phyloP scores from a whole-genome alignment of 2,797 vertebrate species.

The Scleropages formosus region DNA sequence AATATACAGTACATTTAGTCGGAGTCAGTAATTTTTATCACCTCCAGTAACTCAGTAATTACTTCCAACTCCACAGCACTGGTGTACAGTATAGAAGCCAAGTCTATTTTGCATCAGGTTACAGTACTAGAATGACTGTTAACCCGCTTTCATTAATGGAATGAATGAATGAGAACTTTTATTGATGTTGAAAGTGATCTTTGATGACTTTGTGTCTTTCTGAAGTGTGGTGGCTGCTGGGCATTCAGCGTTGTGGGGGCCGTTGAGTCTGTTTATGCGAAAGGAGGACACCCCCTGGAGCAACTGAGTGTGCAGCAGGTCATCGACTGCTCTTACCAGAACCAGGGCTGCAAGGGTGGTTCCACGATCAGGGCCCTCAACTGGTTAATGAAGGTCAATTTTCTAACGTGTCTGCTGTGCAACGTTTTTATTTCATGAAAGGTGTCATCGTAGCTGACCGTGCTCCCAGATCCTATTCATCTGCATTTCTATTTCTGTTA shows the following conservation, averaged over 20 bases:
- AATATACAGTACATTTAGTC: too few species aligned
- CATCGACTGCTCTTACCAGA: constrained; percentile 81
- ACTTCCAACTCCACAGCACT: too few species aligned
- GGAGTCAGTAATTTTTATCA: too few species aligned
- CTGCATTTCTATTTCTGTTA: background rate
- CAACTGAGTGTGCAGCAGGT: constrained; percentile 88
- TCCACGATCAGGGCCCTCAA: constrained; percentile 68
- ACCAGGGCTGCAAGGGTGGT: constrained; percentile 80
- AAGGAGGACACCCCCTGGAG: constrained; percentile 63
- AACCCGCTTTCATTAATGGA: too few species aligned
- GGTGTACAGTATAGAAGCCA: too few species aligned
- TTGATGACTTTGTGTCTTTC: constrained; percentile 8
- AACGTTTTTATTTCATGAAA: background rate
- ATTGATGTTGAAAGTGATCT: too few species aligned
- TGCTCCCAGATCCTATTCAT: background rate
- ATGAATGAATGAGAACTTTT: too few species aligned
- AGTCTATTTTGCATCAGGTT: too few species aligned
- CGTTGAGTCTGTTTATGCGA: constrained; percentile 75
- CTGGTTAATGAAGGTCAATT: constrained; percentile 80
- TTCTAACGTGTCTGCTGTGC: constrained; percentile 1
- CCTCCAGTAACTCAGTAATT: too few species aligned
- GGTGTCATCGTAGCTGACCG: background rate
- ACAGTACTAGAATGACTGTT: too few species aligned
- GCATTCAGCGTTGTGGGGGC: constrained; percentile 86
- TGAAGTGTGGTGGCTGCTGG: constrained; percentile 90